Conservation (phyloP, 2,113 vertebrate species). For the Melanerpes aurifrons region DNA sequence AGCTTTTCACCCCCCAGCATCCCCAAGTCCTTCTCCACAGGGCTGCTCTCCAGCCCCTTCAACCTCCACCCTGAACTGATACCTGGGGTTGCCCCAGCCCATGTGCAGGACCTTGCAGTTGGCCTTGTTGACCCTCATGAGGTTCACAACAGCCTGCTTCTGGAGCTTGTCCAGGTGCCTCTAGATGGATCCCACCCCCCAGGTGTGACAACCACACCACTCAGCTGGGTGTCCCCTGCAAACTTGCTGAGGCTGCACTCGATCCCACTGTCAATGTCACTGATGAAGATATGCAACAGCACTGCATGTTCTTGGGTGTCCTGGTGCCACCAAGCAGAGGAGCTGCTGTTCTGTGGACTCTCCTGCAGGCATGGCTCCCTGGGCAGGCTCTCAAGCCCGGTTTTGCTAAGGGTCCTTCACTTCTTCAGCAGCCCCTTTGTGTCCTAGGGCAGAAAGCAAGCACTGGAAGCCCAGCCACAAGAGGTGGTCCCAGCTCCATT, state of each 20-base stretch:
- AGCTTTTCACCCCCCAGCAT: too few species aligned
- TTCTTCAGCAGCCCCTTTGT: accelerated
- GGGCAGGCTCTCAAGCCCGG: background rate
- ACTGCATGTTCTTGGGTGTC: background rate
- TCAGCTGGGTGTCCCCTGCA: too few species aligned
- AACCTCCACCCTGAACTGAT: too few species aligned
- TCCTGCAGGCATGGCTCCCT: accelerated
- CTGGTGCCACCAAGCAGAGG: background rate
- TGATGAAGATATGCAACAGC: background rate
- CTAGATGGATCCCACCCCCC: too few species aligned
- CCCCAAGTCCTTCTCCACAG: too few species aligned
- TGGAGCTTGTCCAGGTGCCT: too few species aligned
- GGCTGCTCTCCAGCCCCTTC: too few species aligned
- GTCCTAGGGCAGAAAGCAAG: accelerated
- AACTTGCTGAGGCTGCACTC: background rate
- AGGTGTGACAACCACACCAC: too few species aligned
- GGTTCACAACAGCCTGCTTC: too few species aligned
- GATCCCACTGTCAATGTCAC: background rate
- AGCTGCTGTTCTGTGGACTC: background rate
- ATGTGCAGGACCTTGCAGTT: too few species aligned
- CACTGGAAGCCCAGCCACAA: accelerated
- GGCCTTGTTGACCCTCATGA: too few species aligned
- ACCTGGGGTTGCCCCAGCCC: too few species aligned
- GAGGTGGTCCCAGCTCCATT: background rate
- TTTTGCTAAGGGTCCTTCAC: background rate